Percentiles rank a stretch among this genome's conserved stretches.
Conservation (phyloP, 2,113 vertebrate species). For the Shinisaurus crocodilurus region DNA sequence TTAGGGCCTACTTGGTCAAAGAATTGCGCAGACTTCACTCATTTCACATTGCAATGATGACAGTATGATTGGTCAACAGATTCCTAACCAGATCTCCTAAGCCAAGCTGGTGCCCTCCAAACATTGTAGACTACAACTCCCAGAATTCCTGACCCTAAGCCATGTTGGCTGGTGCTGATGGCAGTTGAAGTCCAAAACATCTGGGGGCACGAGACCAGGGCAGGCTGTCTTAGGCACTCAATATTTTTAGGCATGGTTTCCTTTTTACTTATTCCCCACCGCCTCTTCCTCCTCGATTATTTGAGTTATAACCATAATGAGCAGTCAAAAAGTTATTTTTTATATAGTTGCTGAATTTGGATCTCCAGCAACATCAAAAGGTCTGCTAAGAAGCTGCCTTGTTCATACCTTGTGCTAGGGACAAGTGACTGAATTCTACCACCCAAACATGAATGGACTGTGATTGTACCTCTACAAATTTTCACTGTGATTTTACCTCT, state of each 20-base stretch:
- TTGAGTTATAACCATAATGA: background rate
- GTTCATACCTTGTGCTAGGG: background rate
- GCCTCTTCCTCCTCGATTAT: too few relatives aligned
- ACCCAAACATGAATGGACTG: background rate
- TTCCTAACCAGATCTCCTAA: background rate
- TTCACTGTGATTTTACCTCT: background rate
- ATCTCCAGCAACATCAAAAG: background rate
- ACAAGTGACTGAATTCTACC: background rate
- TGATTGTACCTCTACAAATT: too few relatives aligned
- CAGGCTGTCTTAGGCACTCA: background rate
- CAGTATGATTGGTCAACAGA: background rate
- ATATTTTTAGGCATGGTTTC: background rate
- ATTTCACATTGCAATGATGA: constrained; percentile 16
- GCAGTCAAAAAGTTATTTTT: background rate
- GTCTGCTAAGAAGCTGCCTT: background rate
- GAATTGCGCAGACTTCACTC: background rate
- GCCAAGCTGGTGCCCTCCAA: too few relatives aligned
- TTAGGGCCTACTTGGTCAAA: background rate
- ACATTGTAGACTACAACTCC: too few relatives aligned
- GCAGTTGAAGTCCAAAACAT: too few relatives aligned
- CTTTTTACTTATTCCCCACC: too few relatives aligned
- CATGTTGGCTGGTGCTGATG: too few relatives aligned
- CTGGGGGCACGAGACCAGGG: too few relatives aligned
- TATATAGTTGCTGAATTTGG: background rate
- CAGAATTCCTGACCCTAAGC: too few relatives aligned